Conservation (phyloP, 1,140 invertebrate species). For the Drosophila varians region DNA sequence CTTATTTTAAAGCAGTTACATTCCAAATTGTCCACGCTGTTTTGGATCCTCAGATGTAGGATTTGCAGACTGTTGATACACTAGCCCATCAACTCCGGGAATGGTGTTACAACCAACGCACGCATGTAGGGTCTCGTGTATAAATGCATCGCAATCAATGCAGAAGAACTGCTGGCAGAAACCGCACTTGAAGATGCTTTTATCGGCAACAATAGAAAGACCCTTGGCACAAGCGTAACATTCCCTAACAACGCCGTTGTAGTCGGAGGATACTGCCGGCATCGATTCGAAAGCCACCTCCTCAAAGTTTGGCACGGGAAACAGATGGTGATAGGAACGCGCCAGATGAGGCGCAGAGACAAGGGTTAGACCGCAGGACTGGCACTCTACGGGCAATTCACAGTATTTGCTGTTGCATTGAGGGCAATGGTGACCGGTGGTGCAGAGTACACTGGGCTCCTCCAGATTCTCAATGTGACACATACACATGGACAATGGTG, state of each 20-base stretch:
- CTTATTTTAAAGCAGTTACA: slow-evolving; percentile 20
- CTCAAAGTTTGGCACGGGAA: slow-evolving; percentile 93
- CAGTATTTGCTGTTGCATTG: slow-evolving; percentile 99
- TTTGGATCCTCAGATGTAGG: slow-evolving; percentile 29
- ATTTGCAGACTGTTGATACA: slow-evolving; percentile 61
- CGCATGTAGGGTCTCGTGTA: slow-evolving; percentile 95
- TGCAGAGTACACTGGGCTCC: slow-evolving; percentile 87
- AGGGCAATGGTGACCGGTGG: slow-evolving; percentile 96
- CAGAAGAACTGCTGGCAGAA: slow-evolving; percentile 93
- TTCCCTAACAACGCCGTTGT: slow-evolving; percentile 19
- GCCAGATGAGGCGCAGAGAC: slow-evolving; percentile 99
- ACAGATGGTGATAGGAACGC: slow-evolving; percentile 98
- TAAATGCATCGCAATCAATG: slow-evolving; percentile 97
- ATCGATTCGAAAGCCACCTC: slow-evolving; percentile 86
- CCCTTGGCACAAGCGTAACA: slow-evolving; percentile 90
- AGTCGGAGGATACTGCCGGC: slow-evolving; percentile 81
- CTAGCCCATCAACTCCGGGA: slow-evolving; percentile 63
- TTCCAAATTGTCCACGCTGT: slow-evolving; percentile 43
- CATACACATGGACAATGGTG: slow-evolving; percentile 92
- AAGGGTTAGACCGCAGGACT: slow-evolving; percentile 96
- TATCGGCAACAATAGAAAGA: slow-evolving; percentile 87
- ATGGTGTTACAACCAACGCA: slow-evolving; percentile 95
- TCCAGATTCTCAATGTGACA: slow-evolving; percentile 93
- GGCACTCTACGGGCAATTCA: slow-evolving; percentile 98
- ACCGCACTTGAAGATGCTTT: slow-evolving; percentile 91